Conservation (phyloP, 2,888 invertebrate species). For the Stegana nigrithorax region DNA sequence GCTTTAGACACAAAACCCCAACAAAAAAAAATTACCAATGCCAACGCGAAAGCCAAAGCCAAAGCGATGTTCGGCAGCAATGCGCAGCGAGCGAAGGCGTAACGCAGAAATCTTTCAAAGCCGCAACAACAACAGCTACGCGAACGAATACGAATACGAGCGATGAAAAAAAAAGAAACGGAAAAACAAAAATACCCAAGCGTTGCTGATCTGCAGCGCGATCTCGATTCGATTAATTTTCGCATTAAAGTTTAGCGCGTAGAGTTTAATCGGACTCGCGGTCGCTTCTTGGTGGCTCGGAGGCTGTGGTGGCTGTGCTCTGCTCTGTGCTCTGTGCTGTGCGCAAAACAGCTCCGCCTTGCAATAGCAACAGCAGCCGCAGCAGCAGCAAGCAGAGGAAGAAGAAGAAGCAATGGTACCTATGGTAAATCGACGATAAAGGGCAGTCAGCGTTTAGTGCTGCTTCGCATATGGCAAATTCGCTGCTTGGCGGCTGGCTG, state of each 20-base stretch:
- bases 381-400: background rate
- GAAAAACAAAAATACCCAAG: background rate
- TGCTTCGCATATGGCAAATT: conserved; percentile 13
- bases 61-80: conserved; percentile 54
- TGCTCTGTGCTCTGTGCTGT: conserved; percentile 16
- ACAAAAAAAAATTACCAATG: background rate
- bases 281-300: conserved; percentile 6
- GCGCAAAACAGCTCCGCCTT: conserved; percentile 55
- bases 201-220: conserved; percentile 38
- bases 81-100: conserved; percentile 19
- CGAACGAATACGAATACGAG: background rate
- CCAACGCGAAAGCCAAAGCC: conserved; percentile 19
- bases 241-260: conserved; percentile 56
- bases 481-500: conserved; percentile 12
- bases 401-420: no score
- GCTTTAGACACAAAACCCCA: conserved; percentile 43
- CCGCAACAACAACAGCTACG: conserved; percentile 26
- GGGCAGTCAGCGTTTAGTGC: background rate
- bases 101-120: conserved; percentile 33
- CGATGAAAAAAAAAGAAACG: conserved; percentile 7
- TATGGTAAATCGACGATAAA: conserved; percentile 14
- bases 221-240: conserved; percentile 67
- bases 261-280: no score
- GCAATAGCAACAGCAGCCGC: background rate
- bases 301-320: background rate